phyloP scores from a whole-genome alignment of 2,797 vertebrate species.

The Enteromius thamalakanensis region DNA sequence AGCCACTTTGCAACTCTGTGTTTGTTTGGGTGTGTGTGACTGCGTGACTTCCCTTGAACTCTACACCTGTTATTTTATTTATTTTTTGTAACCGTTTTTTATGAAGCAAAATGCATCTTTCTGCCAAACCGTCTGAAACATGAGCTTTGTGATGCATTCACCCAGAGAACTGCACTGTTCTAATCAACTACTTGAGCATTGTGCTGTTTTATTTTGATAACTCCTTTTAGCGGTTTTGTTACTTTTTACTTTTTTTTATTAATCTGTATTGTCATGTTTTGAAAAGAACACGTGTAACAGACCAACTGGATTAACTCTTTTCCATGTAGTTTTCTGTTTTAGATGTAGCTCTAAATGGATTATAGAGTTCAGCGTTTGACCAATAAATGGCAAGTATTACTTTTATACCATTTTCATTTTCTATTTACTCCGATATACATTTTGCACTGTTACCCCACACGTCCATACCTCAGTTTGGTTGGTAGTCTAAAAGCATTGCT shows the following conservation, averaged over 20 bases:
- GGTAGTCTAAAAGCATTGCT: constrained; percentile 34
- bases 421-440: constrained; percentile 3
- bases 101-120: neutral
- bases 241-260: neutral
- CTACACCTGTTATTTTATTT: neutral
- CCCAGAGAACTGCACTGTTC: constrained; percentile 24
- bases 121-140: neutral
- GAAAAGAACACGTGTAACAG: neutral
- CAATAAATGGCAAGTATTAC: constrained; percentile 51
- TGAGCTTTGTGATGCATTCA: constrained; percentile 4
- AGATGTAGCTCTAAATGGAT: neutral
- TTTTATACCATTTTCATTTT: constrained; percentile 21
- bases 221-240: constrained; percentile 3
- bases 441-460: constrained; percentile 62
- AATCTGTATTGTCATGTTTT: neutral
- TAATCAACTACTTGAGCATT: constrained; percentile 21
- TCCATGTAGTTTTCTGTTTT: constrained; percentile 16
- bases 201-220: constrained; percentile 17
- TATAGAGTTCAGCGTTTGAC: constrained; percentile 22
- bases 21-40: neutral
- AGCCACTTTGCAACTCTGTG: neutral
- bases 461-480: constrained; percentile 68
- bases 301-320: constrained; percentile 31
- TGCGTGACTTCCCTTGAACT: neutral
- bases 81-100: neutral